Conservation (phyloP, 2,113 vertebrate species). For the Aegithalos caudatus region DNA sequence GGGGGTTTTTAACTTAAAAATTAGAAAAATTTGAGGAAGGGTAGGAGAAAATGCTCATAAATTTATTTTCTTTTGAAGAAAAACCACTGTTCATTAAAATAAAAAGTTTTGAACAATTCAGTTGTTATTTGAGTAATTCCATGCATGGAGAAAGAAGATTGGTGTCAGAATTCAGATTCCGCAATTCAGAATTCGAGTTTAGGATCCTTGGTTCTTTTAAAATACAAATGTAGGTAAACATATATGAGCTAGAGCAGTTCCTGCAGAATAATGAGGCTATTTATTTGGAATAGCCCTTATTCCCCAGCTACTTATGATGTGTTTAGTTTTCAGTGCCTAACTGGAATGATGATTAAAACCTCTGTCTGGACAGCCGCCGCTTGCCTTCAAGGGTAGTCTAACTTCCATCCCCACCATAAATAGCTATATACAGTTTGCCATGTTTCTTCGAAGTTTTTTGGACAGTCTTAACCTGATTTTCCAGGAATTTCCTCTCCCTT, state of each 20-base stretch:
- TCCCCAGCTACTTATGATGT: neutral
- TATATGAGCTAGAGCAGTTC: neutral
- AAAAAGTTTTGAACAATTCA: neutral
- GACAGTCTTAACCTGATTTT: conserved; percentile 42
- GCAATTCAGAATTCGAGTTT: neutral
- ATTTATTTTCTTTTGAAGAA: conserved; percentile 12
- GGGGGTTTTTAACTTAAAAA: neutral
- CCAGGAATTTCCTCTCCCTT: conserved; percentile 59
- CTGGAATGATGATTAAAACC: conserved; percentile 36
- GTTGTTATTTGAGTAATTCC: neutral
- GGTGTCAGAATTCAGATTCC: conserved; percentile 1
- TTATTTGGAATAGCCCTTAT: conserved; percentile 19
- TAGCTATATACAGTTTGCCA: conserved; percentile 18
- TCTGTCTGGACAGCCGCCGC: conserved; percentile 23
- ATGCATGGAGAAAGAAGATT: neutral
- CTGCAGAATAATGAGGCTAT: neutral
- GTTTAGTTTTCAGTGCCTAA: conserved; percentile 40
- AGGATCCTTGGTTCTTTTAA: neutral
- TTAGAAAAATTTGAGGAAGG: neutral
- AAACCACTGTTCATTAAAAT: neutral
- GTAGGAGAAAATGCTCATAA: neutral
- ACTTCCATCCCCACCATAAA: conserved; percentile 28
- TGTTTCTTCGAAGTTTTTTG: conserved; percentile 49
- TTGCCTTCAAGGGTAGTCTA: conserved; percentile 17
- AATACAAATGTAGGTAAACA: neutral